Evolutionary conservation across 1,140 invertebrate genomes (phyloP).

Genomic region (Leptopilina clavipes): DNA sequence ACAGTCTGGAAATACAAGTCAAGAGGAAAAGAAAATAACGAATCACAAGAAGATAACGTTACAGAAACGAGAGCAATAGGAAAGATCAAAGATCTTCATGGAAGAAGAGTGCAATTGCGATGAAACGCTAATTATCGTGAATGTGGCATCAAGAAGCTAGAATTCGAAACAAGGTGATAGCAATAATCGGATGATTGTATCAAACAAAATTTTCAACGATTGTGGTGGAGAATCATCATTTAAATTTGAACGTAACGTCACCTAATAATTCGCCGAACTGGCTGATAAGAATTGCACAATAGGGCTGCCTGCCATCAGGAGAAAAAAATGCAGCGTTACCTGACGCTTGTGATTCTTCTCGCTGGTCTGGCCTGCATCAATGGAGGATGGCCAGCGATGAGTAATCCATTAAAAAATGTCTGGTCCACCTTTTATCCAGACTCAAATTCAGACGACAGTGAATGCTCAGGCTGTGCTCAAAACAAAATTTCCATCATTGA

Average conservation of each 20-base stretch:
- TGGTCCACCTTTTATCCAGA: constrained; percentile 61
- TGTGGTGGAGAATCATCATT: not conserved
- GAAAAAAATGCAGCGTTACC: constrained; percentile 40
- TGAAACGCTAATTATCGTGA: no score
- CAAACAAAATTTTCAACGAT: not conserved
- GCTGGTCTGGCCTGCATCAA: constrained; percentile 35
- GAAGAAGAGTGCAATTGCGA: constrained; percentile 48
- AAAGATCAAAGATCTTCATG: constrained; percentile 37
- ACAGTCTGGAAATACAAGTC: not conserved
- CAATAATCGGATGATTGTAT: constrained; percentile 13
- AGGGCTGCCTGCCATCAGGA: not conserved
- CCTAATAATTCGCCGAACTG: not conserved
- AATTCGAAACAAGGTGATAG: not conserved
- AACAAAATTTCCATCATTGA: constrained; percentile 61
- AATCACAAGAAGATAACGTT: not conserved
- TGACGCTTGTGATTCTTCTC: constrained; percentile 51
- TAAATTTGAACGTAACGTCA: constrained; percentile 11
- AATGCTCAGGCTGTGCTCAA: constrained; percentile 63
- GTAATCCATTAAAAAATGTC: constrained; percentile 62
- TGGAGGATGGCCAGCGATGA: constrained; percentile 56
- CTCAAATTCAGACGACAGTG: constrained; percentile 41
- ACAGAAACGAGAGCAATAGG: no score
- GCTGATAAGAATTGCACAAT: not conserved
- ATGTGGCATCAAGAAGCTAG: not conserved
- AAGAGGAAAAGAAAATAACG: constrained; percentile 33